Base-by-base conservation (phyloP, 2,797 vertebrate genomes). In the Sternotherus odoratus region DNA sequence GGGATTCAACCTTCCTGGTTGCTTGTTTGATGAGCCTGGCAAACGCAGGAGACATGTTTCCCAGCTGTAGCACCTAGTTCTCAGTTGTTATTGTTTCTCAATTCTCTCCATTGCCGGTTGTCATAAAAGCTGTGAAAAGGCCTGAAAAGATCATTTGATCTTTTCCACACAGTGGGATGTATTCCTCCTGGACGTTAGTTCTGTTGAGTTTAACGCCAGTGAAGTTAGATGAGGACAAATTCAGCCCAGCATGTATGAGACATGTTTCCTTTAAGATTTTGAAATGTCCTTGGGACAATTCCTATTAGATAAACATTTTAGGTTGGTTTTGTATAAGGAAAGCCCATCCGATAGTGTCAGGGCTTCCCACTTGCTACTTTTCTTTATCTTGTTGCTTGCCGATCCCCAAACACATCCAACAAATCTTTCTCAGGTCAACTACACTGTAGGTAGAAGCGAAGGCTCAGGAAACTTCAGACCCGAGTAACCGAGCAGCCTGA, bases 11-110 rank as follows among this genome's bases (percentile, higher is more conserved):
- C 43, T 78, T 84, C 51, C 78, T 57, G 60, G 48, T 77, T 92
- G 85, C 60, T 63, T 46, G 75, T 69, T 53, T 78, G 57, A 87
- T 49, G 60, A 77, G 51, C n/a, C 66, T 93, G 77, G 85, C 48
- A 80, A 86, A 48, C 49, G 23, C 69, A 13, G 74, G 89, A n/a
- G 36, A 79, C 80, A 89, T 77, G 39, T 82, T 88, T 82, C 86
- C 43, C 74, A 94, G 91, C 89, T 51, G 77, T 74, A 86, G 69
- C 79, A 87, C 66, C 50, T 91, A 85, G 80, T 77, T 93, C 74
- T 75, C 87, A 50, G 33, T 82, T 77, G 33, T 16, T 87, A 17
- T n/a, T 78, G 36, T n/a, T 77, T 91, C 66, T 66, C 46, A 72
- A 5, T 63, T 89, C n/a, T 50, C 36, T 92, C 83, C 33, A n/a